Evolutionary conservation across 2,888 invertebrate genomes (phyloP).

Genomic region (Agapostemon virescens): DNA sequence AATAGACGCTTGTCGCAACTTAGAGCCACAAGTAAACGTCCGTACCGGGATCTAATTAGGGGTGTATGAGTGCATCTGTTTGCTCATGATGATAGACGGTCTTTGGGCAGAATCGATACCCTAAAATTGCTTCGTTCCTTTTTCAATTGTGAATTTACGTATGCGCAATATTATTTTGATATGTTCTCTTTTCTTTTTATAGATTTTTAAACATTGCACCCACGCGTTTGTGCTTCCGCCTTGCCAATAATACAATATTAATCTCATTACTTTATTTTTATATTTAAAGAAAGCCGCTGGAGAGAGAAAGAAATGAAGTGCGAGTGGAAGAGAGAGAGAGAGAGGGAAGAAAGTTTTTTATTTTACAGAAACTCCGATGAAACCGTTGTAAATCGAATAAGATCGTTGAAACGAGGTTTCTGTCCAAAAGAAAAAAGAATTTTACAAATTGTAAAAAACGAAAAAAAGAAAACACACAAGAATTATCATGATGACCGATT

Average conservation of each 20-base stretch:
- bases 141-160: slow-evolving; percentile 32
- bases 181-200: slow-evolving; percentile 39
- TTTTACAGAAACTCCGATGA: slow-evolving; percentile 27
- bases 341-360: slow-evolving; percentile 7
- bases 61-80: background rate
- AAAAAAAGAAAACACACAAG: background rate
- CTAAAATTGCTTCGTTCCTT: slow-evolving; percentile 13
- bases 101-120: background rate
- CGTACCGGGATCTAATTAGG: background rate
- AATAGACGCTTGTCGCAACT: background rate
- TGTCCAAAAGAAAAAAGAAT: slow-evolving; percentile 7
- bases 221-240: slow-evolving; percentile 66
- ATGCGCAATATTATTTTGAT: slow-evolving; percentile 56
- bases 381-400: slow-evolving; percentile 7
- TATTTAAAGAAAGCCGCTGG: slow-evolving; percentile 36
- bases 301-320: background rate
- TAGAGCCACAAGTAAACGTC: background rate
- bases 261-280: slow-evolving; percentile 59
- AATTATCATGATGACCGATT: slow-evolving; percentile 35
- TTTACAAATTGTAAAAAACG: slow-evolving; percentile 23
- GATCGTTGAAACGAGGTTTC: slow-evolving; percentile 34
- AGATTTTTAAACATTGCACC: slow-evolving; percentile 59
- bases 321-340: slow-evolving; percentile 3
- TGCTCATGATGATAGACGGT: background rate
- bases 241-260: slow-evolving; percentile 61